These are phyloP conservation scores for Channa argus DNA, from an alignment of 2,113 vertebrate species.

Conservation along the genomic window DNA sequence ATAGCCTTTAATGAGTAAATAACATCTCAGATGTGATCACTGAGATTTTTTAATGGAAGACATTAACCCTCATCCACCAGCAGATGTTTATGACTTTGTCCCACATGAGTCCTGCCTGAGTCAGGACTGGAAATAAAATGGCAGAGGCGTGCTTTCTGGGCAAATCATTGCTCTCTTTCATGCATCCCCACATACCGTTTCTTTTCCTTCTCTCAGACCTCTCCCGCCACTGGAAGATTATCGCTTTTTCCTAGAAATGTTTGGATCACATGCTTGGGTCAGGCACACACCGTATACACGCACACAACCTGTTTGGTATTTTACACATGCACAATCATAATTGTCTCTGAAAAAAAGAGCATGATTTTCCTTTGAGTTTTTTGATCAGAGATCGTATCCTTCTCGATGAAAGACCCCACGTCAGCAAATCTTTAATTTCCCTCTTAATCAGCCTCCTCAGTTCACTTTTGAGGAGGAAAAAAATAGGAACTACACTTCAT, in stretches of 20 bases:
- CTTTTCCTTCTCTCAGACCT: slow-evolving; percentile 34
- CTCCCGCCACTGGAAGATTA: slow-evolving; percentile 62
- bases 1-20: slow-evolving; percentile 63
- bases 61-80: slow-evolving; percentile 42
- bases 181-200: slow-evolving; percentile 40
- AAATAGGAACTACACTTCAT: slow-evolving; percentile 51
- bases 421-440: slow-evolving; percentile 47
- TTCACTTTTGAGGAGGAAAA: slow-evolving; percentile 15
- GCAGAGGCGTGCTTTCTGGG: slow-evolving; percentile 39
- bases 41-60: slow-evolving; percentile 49
- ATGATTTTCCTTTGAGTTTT: slow-evolving; percentile 47
- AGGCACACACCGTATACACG: slow-evolving; percentile 6
- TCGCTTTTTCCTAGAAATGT: slow-evolving; percentile 67
- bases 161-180: slow-evolving; percentile 63
- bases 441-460: slow-evolving; percentile 37
- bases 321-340: slow-evolving; percentile 3
- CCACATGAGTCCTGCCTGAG: slow-evolving; percentile 75
- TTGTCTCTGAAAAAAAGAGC: slow-evolving; percentile 6
- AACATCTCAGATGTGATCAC: slow-evolving; percentile 44
- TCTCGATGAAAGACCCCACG: slow-evolving; percentile 40
- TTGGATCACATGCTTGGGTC: slow-evolving; percentile 21
- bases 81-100: slow-evolving; percentile 61
- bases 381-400: slow-evolving; percentile 29
- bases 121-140: slow-evolving; percentile 68
- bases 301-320: slow-evolving; percentile 16